Evolutionary conservation across 2,113 vertebrate species (phyloP).

Genomic region (Megaleporinus macrocephalus): DNA sequence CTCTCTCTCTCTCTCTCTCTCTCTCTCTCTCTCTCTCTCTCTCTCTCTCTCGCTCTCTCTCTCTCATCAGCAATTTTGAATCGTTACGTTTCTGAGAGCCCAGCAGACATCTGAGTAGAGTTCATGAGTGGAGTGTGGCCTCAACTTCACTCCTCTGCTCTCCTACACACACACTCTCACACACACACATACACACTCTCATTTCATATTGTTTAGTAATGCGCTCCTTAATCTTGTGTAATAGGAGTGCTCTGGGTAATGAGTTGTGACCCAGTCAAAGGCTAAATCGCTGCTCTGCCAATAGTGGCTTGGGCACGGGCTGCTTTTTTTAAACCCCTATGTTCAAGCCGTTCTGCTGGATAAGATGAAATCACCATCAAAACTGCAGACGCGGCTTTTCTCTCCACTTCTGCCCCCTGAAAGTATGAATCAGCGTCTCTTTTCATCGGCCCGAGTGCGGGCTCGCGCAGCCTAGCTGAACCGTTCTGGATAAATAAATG

Average conservation of each 20-base stretch:
- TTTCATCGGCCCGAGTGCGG: constrained; percentile 55
- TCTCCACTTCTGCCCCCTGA: not conserved
- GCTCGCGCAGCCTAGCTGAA: constrained; percentile 48
- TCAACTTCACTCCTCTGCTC: not conserved
- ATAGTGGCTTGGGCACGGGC: not conserved
- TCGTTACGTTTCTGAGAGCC: constrained; percentile 24
- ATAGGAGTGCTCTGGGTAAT: constrained; percentile 3
- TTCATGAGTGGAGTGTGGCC: not conserved
- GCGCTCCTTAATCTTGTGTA: not conserved
- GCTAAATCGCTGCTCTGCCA: not conserved
- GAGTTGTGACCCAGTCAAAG: constrained; percentile 1
- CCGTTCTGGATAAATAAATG: constrained; percentile 62
- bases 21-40: constrained; percentile 42
- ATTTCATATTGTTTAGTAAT: not conserved
- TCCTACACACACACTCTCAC: not conserved
- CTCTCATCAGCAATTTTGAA: constrained; percentile 46
- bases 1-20: constrained; percentile 42
- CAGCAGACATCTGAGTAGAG: constrained; percentile 27
- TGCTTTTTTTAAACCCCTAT: not conserved
- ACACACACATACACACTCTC: not conserved
- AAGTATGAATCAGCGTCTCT: constrained; percentile 63
- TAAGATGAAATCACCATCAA: constrained; percentile 37
- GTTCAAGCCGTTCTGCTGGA: constrained; percentile 5
- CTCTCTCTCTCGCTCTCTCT: constrained; percentile 44
- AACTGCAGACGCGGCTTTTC: constrained; percentile 23